Conservation (phyloP, 2,797 vertebrate species). For the Rhinichthys osculus region DNA sequence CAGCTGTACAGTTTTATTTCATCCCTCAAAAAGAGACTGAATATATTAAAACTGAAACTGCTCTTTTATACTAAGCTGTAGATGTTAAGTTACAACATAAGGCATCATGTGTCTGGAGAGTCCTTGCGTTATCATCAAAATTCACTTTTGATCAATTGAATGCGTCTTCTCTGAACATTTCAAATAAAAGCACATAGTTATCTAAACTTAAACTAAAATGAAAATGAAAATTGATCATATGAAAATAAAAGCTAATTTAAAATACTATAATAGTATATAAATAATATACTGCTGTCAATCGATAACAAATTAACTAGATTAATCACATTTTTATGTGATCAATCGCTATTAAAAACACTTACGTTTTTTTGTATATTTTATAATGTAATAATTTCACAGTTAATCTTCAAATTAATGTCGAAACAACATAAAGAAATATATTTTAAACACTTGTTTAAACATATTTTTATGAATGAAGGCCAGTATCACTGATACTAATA, state of each 20-base stretch:
- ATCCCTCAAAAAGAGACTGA: conserved; percentile 3
- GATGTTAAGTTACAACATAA: neutral
- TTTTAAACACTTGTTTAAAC: no score
- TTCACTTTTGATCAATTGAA: neutral
- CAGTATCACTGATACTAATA: no score
- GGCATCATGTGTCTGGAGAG: neutral
- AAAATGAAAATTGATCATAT: neutral
- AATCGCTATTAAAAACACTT: no score
- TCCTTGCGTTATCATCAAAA: neutral
- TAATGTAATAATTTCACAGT: no score
- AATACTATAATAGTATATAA: neutral
- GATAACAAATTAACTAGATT: no score
- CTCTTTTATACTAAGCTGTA: neutral
- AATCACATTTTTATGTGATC: no score
- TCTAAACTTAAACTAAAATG: no score
- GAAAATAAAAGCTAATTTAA: neutral
- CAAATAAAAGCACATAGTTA: neutral
- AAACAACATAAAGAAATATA: no score
- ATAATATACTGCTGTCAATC: neutral
- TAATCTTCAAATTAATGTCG: no score
- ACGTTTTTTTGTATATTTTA: no score
- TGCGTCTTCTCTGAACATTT: neutral
- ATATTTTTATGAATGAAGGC: no score
- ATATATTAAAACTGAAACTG: neutral
- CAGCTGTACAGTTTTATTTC: neutral